phyloP scores from a whole-genome alignment of 2,113 vertebrate genomes.

The Mustelus asterias region DNA sequence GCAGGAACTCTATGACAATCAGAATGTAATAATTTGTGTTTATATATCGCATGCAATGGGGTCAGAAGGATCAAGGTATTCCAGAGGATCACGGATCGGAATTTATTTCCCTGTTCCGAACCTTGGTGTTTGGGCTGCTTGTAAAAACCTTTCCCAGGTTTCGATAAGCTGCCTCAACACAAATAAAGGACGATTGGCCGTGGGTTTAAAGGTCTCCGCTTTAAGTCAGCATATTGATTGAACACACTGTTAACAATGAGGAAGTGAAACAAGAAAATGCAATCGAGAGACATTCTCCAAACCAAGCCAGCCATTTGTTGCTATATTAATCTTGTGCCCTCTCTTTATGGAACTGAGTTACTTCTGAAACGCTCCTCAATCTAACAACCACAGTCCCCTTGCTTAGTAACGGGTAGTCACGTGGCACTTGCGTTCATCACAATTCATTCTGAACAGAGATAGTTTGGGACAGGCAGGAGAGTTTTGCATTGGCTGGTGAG shows the following conservation, averaged over 20 bases:
- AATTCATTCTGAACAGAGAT: background rate
- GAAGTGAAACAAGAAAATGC: background rate
- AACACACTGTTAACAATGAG: background rate
- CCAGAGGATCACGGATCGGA: no score
- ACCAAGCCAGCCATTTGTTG: background rate
- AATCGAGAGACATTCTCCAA: background rate
- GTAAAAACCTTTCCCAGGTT: background rate
- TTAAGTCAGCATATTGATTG: background rate
- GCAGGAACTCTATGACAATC: no score
- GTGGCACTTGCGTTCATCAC: background rate
- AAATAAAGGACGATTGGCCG: background rate
- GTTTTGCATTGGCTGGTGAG: background rate
- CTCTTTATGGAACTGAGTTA: background rate
- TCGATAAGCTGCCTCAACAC: background rate
- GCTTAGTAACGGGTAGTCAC: background rate
- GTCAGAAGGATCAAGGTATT: no score
- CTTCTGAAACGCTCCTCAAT: background rate
- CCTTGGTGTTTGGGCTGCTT: background rate
- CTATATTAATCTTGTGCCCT: background rate
- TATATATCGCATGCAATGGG: background rate
- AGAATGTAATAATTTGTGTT: background rate
- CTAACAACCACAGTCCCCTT: background rate
- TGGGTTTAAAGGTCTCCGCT: background rate
- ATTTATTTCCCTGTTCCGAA: no score
- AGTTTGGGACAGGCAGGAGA: background rate